Evolutionary conservation across 2,888 invertebrate genomes (phyloP).

Genomic region (Prosapia bicincta): DNA sequence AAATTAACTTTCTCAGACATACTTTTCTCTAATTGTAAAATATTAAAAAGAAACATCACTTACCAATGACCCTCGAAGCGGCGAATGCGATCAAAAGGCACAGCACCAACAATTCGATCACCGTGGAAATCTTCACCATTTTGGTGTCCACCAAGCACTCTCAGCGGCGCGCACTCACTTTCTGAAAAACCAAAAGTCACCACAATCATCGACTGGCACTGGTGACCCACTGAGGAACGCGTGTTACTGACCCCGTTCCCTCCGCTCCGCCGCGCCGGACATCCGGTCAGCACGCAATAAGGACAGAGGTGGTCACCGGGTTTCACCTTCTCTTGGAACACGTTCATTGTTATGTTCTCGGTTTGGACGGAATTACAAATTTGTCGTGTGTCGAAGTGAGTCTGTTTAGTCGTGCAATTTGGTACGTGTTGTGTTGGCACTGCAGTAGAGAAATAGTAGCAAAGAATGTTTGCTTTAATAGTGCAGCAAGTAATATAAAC

Average conservation of each 20-base stretch:
- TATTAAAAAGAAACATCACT: no score
- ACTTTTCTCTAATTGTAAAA: no score
- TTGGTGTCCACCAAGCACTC: neutral
- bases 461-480: no score
- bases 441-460: no score
- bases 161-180: neutral
- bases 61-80: slow-evolving; percentile 70
- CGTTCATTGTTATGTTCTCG: neutral
- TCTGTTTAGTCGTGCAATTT: no score
- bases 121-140: slow-evolving; percentile 67
- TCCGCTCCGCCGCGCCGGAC: neutral
- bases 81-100: slow-evolving; percentile 71
- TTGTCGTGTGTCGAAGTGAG: no score
- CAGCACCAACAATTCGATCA: slow-evolving; percentile 70
- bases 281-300: neutral
- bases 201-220: neutral
- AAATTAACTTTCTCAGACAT: no score
- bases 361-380: neutral
- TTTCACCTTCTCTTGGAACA: neutral
- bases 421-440: no score
- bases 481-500: no score
- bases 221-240: neutral
- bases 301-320: neutral
- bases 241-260: neutral
- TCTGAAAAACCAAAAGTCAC: neutral